phyloP scores from a whole-genome alignment of 2,797 vertebrate species.

The Poecilia picta region DNA sequence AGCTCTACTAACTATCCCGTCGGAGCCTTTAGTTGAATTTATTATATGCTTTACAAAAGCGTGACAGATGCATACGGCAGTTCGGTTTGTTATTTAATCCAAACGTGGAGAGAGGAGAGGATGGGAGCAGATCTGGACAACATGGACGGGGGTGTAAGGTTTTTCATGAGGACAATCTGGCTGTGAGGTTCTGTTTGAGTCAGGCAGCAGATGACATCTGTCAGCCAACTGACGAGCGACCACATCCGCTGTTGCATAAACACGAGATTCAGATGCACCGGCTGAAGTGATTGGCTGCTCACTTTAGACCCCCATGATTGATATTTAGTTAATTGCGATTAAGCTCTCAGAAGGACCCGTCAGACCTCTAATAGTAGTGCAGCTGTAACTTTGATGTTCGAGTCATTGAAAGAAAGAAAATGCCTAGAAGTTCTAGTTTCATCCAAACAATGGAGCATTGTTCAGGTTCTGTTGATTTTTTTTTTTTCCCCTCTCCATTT shows the following conservation, averaged over 20 bases:
- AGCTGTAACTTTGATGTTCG: background rate
- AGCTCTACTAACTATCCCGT: background rate
- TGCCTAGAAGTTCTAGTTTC: background rate
- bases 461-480: background rate
- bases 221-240: conserved; percentile 38
- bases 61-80: background rate
- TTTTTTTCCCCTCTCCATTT: background rate
- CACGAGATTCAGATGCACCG: conserved; percentile 11
- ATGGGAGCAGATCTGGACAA: conserved; percentile 32
- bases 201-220: conserved; percentile 9
- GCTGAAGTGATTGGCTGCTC: background rate
- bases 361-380: background rate
- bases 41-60: background rate
- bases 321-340: background rate
- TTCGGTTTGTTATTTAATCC: background rate
- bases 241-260: conserved; percentile 54
- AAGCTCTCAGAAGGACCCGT: background rate
- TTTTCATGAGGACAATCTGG: conserved; percentile 4
- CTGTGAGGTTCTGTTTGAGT: conserved; percentile 4
- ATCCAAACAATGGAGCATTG: background rate
- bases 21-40: background rate
- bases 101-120: conserved; percentile 3
- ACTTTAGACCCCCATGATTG: background rate
- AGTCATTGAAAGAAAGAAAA: background rate
- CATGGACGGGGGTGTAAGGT: background rate